Evolutionary conservation across 2,888 invertebrate species (phyloP).

Genomic region (Flabesymbios commensalis): DNA sequence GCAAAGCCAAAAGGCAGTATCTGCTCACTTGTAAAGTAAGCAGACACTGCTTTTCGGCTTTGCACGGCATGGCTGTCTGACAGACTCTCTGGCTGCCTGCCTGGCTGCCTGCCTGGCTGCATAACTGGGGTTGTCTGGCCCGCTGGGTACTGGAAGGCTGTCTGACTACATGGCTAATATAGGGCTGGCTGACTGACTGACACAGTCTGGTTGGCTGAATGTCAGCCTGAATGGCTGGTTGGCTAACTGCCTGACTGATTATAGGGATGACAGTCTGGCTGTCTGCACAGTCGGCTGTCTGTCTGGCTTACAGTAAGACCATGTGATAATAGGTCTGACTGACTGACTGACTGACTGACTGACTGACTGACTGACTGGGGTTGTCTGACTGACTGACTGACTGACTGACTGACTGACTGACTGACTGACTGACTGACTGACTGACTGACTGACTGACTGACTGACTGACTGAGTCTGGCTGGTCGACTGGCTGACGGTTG

Average conservation of each 20-base stretch:
- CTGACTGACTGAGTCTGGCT: conserved; percentile 6
- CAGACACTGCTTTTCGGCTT: no score
- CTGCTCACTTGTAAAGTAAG: no score
- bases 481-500: not conserved
- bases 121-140: no score
- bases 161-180: no score
- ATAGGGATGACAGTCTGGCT: not conserved
- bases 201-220: conserved; percentile 4
- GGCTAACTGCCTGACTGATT: conserved; percentile 4
- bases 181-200: conserved; percentile 1
- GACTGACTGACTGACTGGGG: not conserved
- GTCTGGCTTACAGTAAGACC: conserved; percentile 1
- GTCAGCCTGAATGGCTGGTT: not conserved
- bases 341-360: not conserved
- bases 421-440: conserved; percentile 7
- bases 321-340: not conserved
- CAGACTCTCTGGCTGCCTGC: no score
- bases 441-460: conserved; percentile 8
- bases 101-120: no score
- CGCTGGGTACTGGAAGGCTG: no score
- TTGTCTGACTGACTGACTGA: not conserved
- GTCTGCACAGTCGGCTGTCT: not conserved
- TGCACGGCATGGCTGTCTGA: no score
- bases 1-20: no score
- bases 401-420: conserved; percentile 6